Evolutionary conservation across 2,888 invertebrate genomes (phyloP), one percentile per base, ranked within the genome.

Genomic region (Drosophila subsilvestris): DNA sequence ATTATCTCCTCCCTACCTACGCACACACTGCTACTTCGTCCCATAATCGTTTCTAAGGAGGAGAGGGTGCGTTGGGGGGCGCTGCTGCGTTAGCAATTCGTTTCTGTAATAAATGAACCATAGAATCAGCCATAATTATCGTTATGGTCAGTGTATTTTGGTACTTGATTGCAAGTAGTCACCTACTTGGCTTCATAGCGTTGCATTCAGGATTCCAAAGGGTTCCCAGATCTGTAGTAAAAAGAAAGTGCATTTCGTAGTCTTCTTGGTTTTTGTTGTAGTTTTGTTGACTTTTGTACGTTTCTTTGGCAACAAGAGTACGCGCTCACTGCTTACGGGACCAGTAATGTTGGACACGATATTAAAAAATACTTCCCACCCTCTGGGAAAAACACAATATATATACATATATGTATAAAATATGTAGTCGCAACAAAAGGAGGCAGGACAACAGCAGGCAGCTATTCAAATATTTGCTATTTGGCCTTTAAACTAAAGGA

Each of bases 111-210:
- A 14, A 37, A 37, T 14, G 37, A 37, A 14, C 14, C 9, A 27
- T 14, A 37, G 14, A 14, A 12, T 14, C 14, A 7, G 37, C 7
- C 37, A n/a, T 37, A 37, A 37, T 37, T 43, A 43, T 65, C 20
- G 18, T n/a, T 25, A 48, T 10, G 25, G 25, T n/a, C 12, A 37
- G 62, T 74, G 63, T 43, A 74, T 47, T 62, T 68, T 32, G 20
- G 48, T 49, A 60, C 48, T 77, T 74, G 57, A 54, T 65, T 51
- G 32, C 27, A 42, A 50, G 37, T 17, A 45, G 25, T 49, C 5
- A 3, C 17, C 22, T 63, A 53, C 42, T 62, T 63, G 53, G 29
- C 50, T 50, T 47, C 25, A 50, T 0, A 9, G 27, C 27, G 9
- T 27, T 27, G 9, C 6, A 8, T 27, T 0, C 27, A 9, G 27